Evolutionary conservation across 2,888 invertebrate species (phyloP), one percentile per base, ranked within the genome.

Genomic region (Aspidiotus rigidus): DNA sequence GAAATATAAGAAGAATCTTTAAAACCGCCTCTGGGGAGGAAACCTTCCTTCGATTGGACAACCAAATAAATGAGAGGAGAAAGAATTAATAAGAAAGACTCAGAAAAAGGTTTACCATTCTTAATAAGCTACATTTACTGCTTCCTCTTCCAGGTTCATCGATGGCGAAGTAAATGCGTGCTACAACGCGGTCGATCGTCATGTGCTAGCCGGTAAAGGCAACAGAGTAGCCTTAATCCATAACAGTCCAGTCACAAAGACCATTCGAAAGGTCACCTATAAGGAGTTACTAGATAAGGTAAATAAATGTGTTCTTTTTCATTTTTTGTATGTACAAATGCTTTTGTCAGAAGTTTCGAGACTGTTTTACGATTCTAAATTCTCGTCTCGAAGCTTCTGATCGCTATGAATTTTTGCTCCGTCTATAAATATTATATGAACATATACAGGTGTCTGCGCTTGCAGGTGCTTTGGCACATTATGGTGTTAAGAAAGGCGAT

Each of bases 131-230:
- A n/a, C n/a, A n/a, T n/a, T n/a, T n/a, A n/a, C n/a, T 44, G 16
- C 53, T 28, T 1, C 5, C 15, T 40, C 69, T 74, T 74, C 59
- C 73, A 89, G 91, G 92, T 93, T 88, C 81, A 85, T 86, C 1
- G 95, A 93, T 0, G 96, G 95, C 0, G 88, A 93, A 78, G 78
- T 95, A 77, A 96, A 94, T 75, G 93, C 93, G 0, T 93, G 94
- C 76, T 88, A 93, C 81, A 96, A 96, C 78, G 90, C 93, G 0
- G 81, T 96, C 10, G 96, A 96, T 78, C 84, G 95, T 0, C 95
- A 96, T 79, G 88, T 95, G 7, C 82, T 83, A 8, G 84, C 83
- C 0, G 94, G 94, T 0, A 81, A 83, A 13, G 94, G 93, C 0
- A 83, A 85, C 10, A 87, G 88, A 75, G 81, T 86, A 0, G 95